These are phyloP conservation scores for Euleptes europaea DNA, from an alignment of 2,113 vertebrate genomes.

Conservation along the genomic window DNA sequence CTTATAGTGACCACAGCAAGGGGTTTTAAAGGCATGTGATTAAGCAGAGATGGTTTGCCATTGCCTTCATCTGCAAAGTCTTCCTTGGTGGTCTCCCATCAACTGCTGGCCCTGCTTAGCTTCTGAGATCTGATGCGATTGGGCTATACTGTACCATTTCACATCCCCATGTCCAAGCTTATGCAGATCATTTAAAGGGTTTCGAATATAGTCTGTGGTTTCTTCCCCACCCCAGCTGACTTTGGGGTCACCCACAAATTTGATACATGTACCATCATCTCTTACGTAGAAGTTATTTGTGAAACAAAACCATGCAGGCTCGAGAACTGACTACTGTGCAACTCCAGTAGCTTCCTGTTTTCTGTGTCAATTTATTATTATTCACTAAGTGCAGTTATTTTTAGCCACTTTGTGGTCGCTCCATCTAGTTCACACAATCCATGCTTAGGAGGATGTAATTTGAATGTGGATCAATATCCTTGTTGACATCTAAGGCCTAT, in stretches of 20 bases:
- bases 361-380: slow-evolving; percentile 22
- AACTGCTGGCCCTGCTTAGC: too few species aligned
- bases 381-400: slow-evolving; percentile 7
- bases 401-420: slow-evolving; percentile 8
- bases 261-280: neutral
- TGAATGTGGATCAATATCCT: neutral
- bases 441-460: slow-evolving; percentile 4
- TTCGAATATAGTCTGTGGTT: neutral
- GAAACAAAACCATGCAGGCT: neutral
- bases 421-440: neutral
- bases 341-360: neutral
- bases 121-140: too few species aligned
- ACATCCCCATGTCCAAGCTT: neutral
- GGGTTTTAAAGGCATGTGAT: too few species aligned
- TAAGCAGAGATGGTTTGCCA: too few species aligned
- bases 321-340: neutral
- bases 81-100: too few species aligned
- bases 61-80: too few species aligned
- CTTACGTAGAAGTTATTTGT: neutral
- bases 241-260: neutral
- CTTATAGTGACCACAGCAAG: too few species aligned
- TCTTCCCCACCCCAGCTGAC: neutral
- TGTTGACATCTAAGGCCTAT: neutral
- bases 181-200: neutral
- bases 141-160: too few species aligned